Percentiles rank a stretch among this genome's conserved stretches.
phyloP scores from a whole-genome alignment of 2,797 vertebrate species.

The Periophthalmus magnuspinnatus region DNA sequence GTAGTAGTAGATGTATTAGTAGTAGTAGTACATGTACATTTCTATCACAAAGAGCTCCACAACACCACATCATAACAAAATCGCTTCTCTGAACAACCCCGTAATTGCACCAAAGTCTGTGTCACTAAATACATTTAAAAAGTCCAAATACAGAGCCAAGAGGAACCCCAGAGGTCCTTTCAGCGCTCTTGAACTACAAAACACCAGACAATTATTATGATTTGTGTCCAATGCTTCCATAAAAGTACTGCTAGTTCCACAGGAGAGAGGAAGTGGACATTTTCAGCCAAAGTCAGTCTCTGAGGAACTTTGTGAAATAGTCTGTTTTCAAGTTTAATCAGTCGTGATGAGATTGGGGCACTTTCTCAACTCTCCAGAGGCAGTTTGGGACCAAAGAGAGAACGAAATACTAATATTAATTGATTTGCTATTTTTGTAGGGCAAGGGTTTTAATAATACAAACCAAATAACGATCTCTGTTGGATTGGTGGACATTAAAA shows the following conservation, averaged over 20 bases:
- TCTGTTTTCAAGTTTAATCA: not conserved
- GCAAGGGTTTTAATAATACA: not conserved
- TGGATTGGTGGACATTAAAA: not conserved
- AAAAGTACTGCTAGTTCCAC: conserved; percentile 3
- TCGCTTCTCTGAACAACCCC: not conserved
- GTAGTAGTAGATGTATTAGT: not conserved
- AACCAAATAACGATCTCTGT: not conserved
- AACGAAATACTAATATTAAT: not conserved
- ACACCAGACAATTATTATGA: conserved; percentile 6
- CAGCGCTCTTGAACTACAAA: not conserved
- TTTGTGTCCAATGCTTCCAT: conserved; percentile 1
- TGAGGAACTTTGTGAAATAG: not conserved
- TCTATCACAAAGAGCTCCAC: not conserved
- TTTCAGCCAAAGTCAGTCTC: not conserved
- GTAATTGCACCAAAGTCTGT: not conserved
- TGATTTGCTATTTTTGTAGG: not conserved
- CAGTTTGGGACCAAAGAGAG: not conserved
- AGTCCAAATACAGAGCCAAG: conserved; percentile 5
- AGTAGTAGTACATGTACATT: not conserved
- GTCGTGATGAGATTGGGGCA: not conserved
- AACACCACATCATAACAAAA: not conserved
- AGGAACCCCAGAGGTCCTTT: conserved; percentile 10
- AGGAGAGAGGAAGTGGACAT: not conserved
- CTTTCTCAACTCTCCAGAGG: not conserved
- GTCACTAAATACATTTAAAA: not conserved